These are phyloP conservation scores for Phalacrocorax brasilianus DNA, from an alignment of 2,113 vertebrate genomes.

Conservation along the genomic window DNA sequence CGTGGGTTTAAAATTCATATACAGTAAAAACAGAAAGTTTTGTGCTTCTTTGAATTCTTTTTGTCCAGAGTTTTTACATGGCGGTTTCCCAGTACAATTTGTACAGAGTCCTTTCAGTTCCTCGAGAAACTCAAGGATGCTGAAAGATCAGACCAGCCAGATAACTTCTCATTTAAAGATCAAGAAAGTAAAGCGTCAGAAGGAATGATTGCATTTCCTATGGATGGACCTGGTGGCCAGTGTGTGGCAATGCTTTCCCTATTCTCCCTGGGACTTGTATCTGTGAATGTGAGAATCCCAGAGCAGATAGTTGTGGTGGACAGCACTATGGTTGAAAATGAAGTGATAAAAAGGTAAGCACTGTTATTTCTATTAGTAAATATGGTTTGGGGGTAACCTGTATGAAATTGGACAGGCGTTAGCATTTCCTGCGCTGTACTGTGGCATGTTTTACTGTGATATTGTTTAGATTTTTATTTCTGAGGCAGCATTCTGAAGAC, in stretches of 20 bases:
- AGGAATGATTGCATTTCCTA: conserved; percentile 78
- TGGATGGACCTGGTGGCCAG: conserved; percentile 87
- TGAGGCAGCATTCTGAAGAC: neutral
- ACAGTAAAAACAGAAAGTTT: neutral
- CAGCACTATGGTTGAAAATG: conserved; percentile 87
- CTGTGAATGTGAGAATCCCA: conserved; percentile 84
- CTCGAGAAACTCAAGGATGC: conserved; percentile 72
- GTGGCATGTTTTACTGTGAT: neutral
- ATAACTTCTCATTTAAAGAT: conserved; percentile 76
- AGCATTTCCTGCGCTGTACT: neutral
- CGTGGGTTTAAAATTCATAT: neutral
- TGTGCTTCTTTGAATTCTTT: neutral
- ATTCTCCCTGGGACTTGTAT: conserved; percentile 85
- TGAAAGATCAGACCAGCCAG: conserved; percentile 63
- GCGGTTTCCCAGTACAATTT: conserved; percentile 86
- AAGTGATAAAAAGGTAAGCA: conserved; percentile 81
- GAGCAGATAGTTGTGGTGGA: conserved; percentile 95
- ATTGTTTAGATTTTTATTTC: neutral
- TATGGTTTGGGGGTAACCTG: neutral
- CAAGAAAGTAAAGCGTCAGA: conserved; percentile 48
- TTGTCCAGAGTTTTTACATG: conserved; percentile 85
- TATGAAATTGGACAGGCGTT: neutral
- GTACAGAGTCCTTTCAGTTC: conserved; percentile 85
- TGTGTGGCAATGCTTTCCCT: conserved; percentile 82
- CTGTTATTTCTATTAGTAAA: neutral